These are phyloP conservation scores for Myotis daubentonii DNA, from an alignment of 2,797 vertebrate species.

Conservation along the genomic window DNA sequence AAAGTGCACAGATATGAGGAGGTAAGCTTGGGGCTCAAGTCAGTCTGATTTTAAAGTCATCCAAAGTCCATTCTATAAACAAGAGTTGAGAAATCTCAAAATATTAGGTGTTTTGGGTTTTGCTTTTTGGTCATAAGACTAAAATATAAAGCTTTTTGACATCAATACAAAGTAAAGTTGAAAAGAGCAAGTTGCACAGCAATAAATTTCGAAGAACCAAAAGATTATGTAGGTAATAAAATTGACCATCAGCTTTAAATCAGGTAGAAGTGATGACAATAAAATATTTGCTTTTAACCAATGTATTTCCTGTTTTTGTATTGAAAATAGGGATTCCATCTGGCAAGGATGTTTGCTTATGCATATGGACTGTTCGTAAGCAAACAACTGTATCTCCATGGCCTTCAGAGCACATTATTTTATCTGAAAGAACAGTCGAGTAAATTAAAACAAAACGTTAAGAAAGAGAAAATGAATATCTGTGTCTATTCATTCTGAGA, in stretches of 20 bases:
- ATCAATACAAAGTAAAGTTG: neutral
- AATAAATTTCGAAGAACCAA: slow-evolving; percentile 10
- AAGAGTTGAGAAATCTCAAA: neutral
- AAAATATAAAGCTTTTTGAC: neutral
- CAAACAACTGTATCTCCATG: neutral
- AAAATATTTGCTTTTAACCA: neutral
- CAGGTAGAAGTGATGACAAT: neutral
- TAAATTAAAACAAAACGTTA: neutral
- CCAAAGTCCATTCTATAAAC: neutral
- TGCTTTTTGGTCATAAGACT: neutral
- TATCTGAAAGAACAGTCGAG: neutral
- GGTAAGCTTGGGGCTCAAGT: rapidly evolving
- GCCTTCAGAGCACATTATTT: neutral
- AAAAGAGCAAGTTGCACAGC: neutral
- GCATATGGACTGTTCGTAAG: neutral
- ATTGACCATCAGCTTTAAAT: neutral
- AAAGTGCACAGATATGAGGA: neutral
- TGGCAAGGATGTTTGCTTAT: neutral
- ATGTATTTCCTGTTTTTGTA: neutral
- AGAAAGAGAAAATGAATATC: slow-evolving; percentile 36
- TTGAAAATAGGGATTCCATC: neutral
- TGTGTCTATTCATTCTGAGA: neutral
- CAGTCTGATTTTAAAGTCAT: neutral
- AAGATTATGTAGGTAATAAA: neutral
- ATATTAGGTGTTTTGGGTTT: neutral